phyloP scores from a whole-genome alignment of 2,888 invertebrate species.

The Drepanosiphum platanoidis region DNA sequence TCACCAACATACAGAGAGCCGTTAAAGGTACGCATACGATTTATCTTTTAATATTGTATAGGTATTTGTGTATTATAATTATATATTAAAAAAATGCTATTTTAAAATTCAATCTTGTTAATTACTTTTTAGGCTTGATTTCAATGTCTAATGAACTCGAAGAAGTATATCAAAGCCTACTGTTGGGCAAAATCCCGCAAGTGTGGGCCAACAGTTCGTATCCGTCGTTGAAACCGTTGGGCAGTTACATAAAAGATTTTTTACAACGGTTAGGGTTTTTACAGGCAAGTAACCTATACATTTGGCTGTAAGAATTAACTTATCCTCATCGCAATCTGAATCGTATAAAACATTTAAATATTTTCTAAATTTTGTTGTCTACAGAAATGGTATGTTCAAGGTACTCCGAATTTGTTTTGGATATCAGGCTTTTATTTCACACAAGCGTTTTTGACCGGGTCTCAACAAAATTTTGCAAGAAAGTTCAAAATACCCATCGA shows the following conservation, averaged over 20 bases:
- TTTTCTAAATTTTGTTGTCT: conserved; percentile 64
- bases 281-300: conserved; percentile 66
- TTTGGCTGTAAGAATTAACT: not conserved
- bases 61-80: not conserved
- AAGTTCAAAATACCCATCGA: conserved; percentile 94
- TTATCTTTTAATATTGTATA: not conserved
- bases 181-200: conserved; percentile 80
- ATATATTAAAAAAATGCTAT: not conserved
- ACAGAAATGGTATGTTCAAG: conserved; percentile 86
- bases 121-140: conserved; percentile 69
- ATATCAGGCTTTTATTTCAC: conserved; percentile 94
- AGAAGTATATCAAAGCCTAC: conserved; percentile 76
- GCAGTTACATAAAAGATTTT: conserved; percentile 84
- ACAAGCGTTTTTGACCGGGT: conserved; percentile 93
- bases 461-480: conserved; percentile 91
- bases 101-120: not conserved
- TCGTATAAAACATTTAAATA: not conserved
- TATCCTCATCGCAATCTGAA: not conserved
- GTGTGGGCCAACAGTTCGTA: conserved; percentile 87
- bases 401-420: conserved; percentile 88
- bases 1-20: conserved; percentile 80
- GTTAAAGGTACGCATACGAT: conserved; percentile 75
- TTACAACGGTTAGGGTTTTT: conserved; percentile 75
- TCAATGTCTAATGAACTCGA: conserved; percentile 89
- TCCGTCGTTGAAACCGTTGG: conserved; percentile 86